A percentile compares a stretch with the other conserved stretches of the same genome.
phyloP scores from a whole-genome alignment of 2,888 invertebrate species.

The Therioaphis trifolii region DNA sequence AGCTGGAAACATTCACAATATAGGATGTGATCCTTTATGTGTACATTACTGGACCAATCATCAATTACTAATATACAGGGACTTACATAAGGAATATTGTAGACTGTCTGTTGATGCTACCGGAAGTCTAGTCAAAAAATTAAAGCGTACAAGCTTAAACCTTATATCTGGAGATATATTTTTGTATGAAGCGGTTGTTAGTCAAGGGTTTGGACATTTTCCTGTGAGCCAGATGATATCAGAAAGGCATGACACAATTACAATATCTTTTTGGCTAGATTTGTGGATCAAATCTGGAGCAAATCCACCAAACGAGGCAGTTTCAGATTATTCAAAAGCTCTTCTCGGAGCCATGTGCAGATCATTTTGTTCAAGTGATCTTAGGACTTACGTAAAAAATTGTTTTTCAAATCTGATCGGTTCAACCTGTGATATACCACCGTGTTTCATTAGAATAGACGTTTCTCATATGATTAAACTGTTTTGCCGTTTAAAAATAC shows the following conservation, averaged over 20 bases:
- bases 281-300: no score
- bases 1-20: not conserved
- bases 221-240: not conserved
- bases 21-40: not conserved
- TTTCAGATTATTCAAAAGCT: not conserved
- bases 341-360: not conserved
- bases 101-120: not conserved
- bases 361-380: constrained; percentile 8
- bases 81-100: not conserved
- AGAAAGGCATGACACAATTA: no score
- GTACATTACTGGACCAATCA: constrained; percentile 20
- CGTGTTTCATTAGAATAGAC: not conserved
- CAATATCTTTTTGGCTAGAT: constrained; percentile 5
- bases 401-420: not conserved
- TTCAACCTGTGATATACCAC: not conserved
- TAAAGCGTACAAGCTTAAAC: not conserved
- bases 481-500: not conserved
- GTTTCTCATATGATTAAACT: constrained; percentile 8
- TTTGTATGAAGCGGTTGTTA: constrained; percentile 25
- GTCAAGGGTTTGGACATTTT: constrained; percentile 2
- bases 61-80: constrained; percentile 1
- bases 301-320: not conserved
- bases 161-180: not conserved
- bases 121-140: not conserved
- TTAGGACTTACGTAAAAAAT: not conserved